phyloP scores from a whole-genome alignment of 2,888 invertebrate genomes.

The Sepioteuthis lessoniana region DNA sequence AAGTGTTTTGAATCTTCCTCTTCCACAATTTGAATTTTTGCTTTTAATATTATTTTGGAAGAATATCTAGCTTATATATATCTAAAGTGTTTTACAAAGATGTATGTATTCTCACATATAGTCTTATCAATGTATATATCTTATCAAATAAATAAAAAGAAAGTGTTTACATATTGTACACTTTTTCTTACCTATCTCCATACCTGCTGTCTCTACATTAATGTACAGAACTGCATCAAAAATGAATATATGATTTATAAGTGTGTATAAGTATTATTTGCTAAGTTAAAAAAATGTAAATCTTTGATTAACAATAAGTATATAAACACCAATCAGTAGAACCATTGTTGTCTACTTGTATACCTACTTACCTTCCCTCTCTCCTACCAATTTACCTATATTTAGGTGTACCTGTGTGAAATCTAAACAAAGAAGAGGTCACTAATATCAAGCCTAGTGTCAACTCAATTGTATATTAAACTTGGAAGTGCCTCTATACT shows the following conservation, averaged over 20 bases:
- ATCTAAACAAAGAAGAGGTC: background rate
- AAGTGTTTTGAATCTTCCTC: too few relatives aligned
- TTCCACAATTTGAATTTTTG: too few relatives aligned
- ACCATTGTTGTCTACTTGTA: background rate
- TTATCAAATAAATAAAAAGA: too few relatives aligned
- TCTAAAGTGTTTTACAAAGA: too few relatives aligned
- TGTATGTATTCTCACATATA: too few relatives aligned
- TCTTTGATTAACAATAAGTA: background rate
- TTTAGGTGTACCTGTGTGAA: background rate
- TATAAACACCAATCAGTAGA: slow-evolving; percentile 33
- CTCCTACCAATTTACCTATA: background rate
- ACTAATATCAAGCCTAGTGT: background rate
- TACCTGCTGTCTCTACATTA: background rate
- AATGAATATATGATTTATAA: background rate
- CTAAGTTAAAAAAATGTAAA: background rate
- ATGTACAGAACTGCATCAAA: background rate
- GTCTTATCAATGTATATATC: too few relatives aligned
- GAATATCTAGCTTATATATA: too few relatives aligned
- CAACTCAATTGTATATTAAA: slow-evolving; percentile 33
- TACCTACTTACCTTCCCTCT: background rate
- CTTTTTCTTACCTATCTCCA: background rate
- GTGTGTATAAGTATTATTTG: background rate
- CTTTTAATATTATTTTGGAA: too few relatives aligned
- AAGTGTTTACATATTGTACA: background rate
- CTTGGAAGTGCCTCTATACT: background rate